phyloP scores from a whole-genome alignment of 2,113 vertebrate species.

The Chloropsis cyanopogon region DNA sequence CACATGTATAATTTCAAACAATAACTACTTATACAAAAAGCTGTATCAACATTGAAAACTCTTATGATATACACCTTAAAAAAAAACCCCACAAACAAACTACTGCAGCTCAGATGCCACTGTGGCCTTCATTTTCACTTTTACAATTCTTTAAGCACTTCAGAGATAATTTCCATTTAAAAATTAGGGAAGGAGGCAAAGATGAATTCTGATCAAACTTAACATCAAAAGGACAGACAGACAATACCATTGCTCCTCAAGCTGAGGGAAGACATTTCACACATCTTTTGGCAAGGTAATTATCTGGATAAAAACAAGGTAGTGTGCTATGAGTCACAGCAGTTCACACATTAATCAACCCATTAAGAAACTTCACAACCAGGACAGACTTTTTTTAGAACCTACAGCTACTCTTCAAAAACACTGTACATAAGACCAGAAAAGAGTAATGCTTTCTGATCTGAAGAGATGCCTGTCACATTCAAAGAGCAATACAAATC shows the following conservation, averaged over 20 bases:
- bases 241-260: not conserved
- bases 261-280: not conserved
- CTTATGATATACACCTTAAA: not conserved
- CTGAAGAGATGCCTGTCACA: not conserved
- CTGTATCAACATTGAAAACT: not conserved
- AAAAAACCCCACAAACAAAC: not conserved
- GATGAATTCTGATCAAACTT: not conserved
- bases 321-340: not conserved
- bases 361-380: not conserved
- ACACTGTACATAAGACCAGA: not conserved
- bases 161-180: not conserved
- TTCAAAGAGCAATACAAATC: not conserved
- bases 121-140: not conserved
- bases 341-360: not conserved
- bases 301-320: constrained; percentile 38
- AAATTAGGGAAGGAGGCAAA: not conserved
- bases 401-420: not conserved
- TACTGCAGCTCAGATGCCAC: not conserved
- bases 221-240: not conserved
- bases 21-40: not conserved
- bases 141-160: not conserved
- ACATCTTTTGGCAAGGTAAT: constrained; percentile 29
- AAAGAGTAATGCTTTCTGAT: not conserved
- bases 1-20: not conserved
- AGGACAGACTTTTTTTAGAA: not conserved